These are phyloP conservation scores for Probosciger aterrimus DNA, from an alignment of 2,113 vertebrate species.

Conservation along the genomic window DNA sequence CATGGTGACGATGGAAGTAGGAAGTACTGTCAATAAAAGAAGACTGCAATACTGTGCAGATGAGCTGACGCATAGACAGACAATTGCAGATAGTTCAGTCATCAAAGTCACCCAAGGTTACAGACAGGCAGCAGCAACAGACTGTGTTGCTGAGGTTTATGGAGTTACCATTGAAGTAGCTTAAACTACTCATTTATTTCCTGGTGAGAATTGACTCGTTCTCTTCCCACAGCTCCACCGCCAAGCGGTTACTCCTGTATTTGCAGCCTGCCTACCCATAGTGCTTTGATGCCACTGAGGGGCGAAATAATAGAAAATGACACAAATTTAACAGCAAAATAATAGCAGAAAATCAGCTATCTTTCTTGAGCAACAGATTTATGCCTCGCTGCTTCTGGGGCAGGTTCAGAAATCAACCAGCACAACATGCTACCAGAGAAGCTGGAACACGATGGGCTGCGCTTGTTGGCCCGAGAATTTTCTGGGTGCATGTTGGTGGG, in stretches of 20 bases:
- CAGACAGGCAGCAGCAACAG: neutral
- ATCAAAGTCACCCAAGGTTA: conserved; percentile 39
- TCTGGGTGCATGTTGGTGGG: no score
- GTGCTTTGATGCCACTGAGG: neutral
- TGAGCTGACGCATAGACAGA: neutral
- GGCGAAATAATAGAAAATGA: neutral
- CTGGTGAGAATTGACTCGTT: neutral
- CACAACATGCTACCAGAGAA: neutral
- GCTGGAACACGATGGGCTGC: neutral
- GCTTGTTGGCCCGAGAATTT: neutral
- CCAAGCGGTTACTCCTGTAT: neutral
- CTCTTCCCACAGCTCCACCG: neutral
- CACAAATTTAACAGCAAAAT: neutral
- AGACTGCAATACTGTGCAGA: neutral
- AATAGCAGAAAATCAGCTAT: neutral
- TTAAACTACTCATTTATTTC: conserved; percentile 25
- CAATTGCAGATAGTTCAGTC: neutral
- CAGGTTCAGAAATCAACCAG: neutral
- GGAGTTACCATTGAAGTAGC: neutral
- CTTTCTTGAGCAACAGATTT: neutral
- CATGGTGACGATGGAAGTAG: neutral
- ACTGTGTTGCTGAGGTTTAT: neutral
- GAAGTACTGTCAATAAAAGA: neutral
- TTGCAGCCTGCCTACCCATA: neutral
- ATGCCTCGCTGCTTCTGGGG: neutral